Evolutionary conservation across 2,888 invertebrate genomes (phyloP).

Genomic region (Euproctis similis): DNA sequence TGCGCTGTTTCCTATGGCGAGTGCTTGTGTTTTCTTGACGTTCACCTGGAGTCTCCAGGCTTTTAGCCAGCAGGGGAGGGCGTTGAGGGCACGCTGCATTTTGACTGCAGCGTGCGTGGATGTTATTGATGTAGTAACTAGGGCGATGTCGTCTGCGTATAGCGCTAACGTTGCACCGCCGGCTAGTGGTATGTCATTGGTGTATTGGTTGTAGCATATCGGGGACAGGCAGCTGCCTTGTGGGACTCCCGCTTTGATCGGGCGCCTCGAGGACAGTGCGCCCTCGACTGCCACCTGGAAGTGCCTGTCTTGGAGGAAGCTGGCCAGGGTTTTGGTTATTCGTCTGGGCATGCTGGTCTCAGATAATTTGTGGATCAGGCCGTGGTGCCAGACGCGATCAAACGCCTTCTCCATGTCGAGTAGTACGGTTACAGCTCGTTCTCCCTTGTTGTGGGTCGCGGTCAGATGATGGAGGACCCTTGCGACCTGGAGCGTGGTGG

Average conservation of each 20-base stretch:
- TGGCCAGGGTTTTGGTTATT: no score
- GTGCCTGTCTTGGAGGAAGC: no score
- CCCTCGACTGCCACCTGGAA: no score
- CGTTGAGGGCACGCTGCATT: not conserved
- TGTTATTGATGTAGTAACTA: not conserved
- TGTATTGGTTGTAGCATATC: not conserved
- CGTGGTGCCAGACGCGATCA: no score
- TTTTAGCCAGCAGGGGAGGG: conserved; percentile 4
- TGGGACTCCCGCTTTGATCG: not conserved
- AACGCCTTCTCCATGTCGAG: no score
- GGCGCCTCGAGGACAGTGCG: no score
- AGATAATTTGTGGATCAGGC: no score
- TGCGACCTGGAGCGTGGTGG: no score
- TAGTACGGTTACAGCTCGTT: no score
- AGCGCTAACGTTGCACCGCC: not conserved
- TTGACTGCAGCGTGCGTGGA: not conserved
- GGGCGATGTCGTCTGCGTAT: not conserved
- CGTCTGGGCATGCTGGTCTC: no score
- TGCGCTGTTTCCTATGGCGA: not conserved
- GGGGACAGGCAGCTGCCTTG: not conserved
- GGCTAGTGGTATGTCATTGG: not conserved
- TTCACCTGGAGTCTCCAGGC: not conserved
- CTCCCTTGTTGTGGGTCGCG: no score
- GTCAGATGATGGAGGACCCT: no score
- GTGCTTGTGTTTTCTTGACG: not conserved